Evolutionary conservation across 2,888 invertebrate species (phyloP), one percentile per base, ranked within the genome.

Genomic region (Lycia hirtaria): DNA sequence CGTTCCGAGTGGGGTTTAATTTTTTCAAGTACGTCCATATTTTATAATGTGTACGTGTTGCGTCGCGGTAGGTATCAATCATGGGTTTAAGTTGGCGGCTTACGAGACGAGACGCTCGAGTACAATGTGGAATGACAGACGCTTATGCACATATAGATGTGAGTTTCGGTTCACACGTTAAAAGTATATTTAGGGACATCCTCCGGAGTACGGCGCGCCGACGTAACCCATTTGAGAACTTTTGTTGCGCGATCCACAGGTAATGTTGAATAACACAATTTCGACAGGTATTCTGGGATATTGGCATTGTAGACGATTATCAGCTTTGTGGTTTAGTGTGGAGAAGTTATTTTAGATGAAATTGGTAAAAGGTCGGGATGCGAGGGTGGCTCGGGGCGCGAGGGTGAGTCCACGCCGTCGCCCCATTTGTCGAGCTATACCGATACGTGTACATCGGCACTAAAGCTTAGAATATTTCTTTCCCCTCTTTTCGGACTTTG

Each of bases 221-320:
- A 68, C 65, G 61, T 80, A 83, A 82, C 77, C 78, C 72, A 75
- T 80, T 83, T 81, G 68, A 73, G 71, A 76, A 80, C 78, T 78
- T 81, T 85, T 83, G 80, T 81, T 71, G 67, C 59, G 60, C 56
- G 74, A 80, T 83, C 78, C 67, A 80, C 81, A 85, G 80, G 81
- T 85, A 84, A 80, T 71, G 69, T 73, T 73, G 71, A 76, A 80
- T 80, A 81, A 78, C 69, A 78, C 67, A 78, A 76, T 78, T 81
- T 79, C 71, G 71, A 72, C 64, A 72, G 68, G 61, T 65, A 72
- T 22, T 67, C 65, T 71, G 60, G 48, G 52, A 37, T 48, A 62
- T 62, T 59, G 61, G 54, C 12, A 22, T 47, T 55, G 58, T 69
- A 56, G 61, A 58, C 71, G 65, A 80, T 75, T 74, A 69, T 78